Evolutionary conservation across 2,888 invertebrate species (phyloP).

Genomic region (Dryadula phaetusa): DNA sequence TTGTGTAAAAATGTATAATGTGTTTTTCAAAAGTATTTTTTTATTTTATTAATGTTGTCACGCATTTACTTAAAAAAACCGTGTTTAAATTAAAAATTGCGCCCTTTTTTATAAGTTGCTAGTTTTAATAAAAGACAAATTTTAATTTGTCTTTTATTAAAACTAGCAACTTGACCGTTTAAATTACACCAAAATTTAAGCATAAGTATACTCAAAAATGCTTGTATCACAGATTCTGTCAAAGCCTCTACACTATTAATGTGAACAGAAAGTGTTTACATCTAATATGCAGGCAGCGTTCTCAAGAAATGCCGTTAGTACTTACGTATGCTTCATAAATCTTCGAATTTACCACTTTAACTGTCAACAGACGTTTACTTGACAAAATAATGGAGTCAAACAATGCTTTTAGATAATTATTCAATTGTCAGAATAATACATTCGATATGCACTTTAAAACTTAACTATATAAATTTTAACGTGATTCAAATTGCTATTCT

Average conservation of each 20-base stretch:
- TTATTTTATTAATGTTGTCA: too few relatives aligned
- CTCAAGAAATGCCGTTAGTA: conserved; percentile 37
- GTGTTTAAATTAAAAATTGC: too few relatives aligned
- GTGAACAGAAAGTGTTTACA: background rate
- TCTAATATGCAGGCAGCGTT: conserved; percentile 11
- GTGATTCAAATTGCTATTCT: background rate
- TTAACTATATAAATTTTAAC: background rate
- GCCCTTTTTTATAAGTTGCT: too few relatives aligned
- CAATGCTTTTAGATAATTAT: conserved; percentile 64
- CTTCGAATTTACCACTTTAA: conserved; percentile 67
- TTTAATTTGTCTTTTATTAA: too few relatives aligned
- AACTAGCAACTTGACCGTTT: too few relatives aligned
- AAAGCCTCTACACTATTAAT: background rate
- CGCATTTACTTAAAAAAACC: too few relatives aligned
- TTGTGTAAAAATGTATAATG: too few relatives aligned
- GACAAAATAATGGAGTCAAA: conserved; percentile 70
- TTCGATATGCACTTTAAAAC: conserved; percentile 37
- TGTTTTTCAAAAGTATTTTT: too few relatives aligned
- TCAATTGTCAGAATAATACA: conserved; percentile 57
- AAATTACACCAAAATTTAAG: too few relatives aligned
- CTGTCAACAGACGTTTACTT: conserved; percentile 63
- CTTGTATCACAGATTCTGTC: background rate
- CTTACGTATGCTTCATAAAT: conserved; percentile 60
- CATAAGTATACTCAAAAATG: background rate
- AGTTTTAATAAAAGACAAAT: too few relatives aligned